Evolutionary conservation across 2,797 vertebrate species (phyloP), one percentile per base, ranked within the genome.

Genomic region (Malacoraja senta): DNA sequence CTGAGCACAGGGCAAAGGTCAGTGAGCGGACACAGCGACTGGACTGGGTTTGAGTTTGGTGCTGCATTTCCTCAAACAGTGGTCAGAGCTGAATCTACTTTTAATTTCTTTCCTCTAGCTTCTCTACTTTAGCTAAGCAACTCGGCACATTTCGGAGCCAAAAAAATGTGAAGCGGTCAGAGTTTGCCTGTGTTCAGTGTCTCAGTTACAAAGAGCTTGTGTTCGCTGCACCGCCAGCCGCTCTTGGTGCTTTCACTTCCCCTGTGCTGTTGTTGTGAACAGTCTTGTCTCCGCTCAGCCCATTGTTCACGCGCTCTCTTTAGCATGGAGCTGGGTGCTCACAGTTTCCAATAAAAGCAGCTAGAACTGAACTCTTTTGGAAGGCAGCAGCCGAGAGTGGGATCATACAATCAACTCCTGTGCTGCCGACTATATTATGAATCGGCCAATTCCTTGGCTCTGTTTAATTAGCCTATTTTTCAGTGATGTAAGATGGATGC

Each of bases 381-480:
- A n/a, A 92, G 8, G n/a, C 71, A 72, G 90, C 38, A 21, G 44
- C 35, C 13, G 26, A 74, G 90, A 74, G 44, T 76, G 35, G 35
- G 90, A 29, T 29, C 29, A 44, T 92, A n/a, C 71, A 92, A 76
- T 44, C 71, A 76, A 44, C 12, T 38, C 71, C 72, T 76, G 71
- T 92, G 61, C 84, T 88, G 29, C 65, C 10, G 63, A 68, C 90
- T 74, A 21, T 53, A 24, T 76, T 76, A n/a, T 92, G 38, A 72
- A 92, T 92, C 53, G 26, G 72, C 32, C 12, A 6, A 74, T 76
- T 74, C 68, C 38, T 58, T 38, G 29, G 65, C 71, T 76, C 26
- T 21, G 74, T 88, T 88, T 92, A 92, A 92, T 58, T 92, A 92
- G 90, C 68, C 71, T 92, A 53, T 74, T 76, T 92, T 92, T 38